phyloP scores from a whole-genome alignment of 2,888 invertebrate genomes.

The Coenonympha arcania region DNA sequence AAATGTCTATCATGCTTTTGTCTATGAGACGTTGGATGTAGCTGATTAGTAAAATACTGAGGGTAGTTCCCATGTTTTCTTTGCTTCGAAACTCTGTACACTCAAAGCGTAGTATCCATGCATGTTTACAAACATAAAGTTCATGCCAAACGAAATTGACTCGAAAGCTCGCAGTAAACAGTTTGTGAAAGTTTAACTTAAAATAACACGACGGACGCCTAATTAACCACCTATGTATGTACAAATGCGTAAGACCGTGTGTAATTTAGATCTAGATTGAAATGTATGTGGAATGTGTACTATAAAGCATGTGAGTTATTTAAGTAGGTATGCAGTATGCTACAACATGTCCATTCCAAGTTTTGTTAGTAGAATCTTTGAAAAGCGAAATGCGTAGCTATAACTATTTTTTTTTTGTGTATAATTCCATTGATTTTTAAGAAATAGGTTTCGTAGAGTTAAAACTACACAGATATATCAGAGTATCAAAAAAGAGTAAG shows the following conservation, averaged over 20 bases:
- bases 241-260: neutral
- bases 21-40: too few species aligned
- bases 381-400: neutral
- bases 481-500: too few species aligned
- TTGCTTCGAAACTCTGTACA: too few species aligned
- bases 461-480: neutral
- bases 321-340: neutral
- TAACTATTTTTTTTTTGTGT: neutral
- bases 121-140: neutral
- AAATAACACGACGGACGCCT: neutral
- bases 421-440: neutral
- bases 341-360: neutral
- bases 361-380: neutral
- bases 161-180: too few species aligned
- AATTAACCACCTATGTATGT: neutral
- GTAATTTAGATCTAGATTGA: neutral
- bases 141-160: neutral
- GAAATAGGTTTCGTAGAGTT: neutral
- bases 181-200: neutral
- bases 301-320: neutral
- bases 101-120: too few species aligned
- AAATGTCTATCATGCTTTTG: too few species aligned
- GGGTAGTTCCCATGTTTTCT: too few species aligned
- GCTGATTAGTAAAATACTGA: too few species aligned
- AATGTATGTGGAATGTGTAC: conserved; percentile 3